These are phyloP conservation scores for Subacronicta megacephala DNA, from an alignment of 2,888 invertebrate genomes.

Conservation along the genomic window DNA sequence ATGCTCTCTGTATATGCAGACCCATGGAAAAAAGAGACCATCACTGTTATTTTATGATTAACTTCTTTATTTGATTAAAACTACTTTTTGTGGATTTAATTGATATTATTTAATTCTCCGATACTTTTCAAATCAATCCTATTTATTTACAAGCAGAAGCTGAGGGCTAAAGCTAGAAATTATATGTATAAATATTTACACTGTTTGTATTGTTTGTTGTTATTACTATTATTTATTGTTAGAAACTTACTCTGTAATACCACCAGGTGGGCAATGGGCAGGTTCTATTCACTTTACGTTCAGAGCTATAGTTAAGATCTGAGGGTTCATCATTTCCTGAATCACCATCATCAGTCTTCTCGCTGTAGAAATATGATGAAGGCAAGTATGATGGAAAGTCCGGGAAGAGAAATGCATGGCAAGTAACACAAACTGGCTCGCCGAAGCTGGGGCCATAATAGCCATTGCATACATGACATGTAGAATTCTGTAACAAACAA, in stretches of 20 bases:
- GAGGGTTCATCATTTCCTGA: conserved; percentile 98
- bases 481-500: conserved; percentile 89
- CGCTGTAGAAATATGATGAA: conserved; percentile 84
- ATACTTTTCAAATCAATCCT: too few species aligned
- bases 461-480: conserved; percentile 96
- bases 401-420: conserved; percentile 97
- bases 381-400: conserved; percentile 91
- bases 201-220: too few species aligned
- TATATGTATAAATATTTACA: too few species aligned
- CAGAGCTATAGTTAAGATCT: conserved; percentile 90
- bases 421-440: conserved; percentile 97
- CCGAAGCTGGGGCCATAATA: conserved; percentile 97
- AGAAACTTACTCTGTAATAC: conserved; percentile 74
- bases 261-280: conserved; percentile 79
- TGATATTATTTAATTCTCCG: too few species aligned
- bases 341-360: conserved; percentile 95
- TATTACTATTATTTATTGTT: too few species aligned
- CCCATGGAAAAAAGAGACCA: too few species aligned
- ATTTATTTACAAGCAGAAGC: too few species aligned
- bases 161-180: too few species aligned
- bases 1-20: too few species aligned
- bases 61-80: too few species aligned
- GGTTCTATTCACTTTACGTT: conserved; percentile 80
- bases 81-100: too few species aligned
- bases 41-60: too few species aligned